phyloP scores from a whole-genome alignment of 1,140 invertebrate genomes.

The Calliphora vicina region DNA sequence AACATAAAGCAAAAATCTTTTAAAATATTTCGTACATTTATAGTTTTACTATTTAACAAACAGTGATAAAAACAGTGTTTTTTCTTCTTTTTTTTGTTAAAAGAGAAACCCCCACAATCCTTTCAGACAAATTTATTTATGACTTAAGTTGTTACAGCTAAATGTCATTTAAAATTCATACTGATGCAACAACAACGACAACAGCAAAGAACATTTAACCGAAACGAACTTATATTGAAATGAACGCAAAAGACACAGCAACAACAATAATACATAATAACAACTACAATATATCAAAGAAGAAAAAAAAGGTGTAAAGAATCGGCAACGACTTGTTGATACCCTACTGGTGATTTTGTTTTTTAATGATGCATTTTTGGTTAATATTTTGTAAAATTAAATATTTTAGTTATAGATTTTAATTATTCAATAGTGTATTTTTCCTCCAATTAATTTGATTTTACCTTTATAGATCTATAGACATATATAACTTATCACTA shows the following conservation, averaged over 20 bases:
- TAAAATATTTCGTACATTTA: background rate
- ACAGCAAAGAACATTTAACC: background rate
- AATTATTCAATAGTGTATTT: too few species aligned
- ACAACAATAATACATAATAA: background rate
- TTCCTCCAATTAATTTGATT: too few species aligned
- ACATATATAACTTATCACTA: too few species aligned
- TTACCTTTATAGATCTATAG: too few species aligned
- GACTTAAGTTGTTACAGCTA: slow-evolving; percentile 35
- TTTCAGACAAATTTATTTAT: slow-evolving; percentile 33
- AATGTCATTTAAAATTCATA: slow-evolving; percentile 35
- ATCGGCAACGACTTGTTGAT: background rate
- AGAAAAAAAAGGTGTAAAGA: background rate
- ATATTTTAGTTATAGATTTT: too few species aligned
- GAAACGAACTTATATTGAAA: slow-evolving; percentile 11
- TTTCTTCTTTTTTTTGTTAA: background rate
- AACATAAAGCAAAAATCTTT: slow-evolving; percentile 11
- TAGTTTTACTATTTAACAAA: background rate
- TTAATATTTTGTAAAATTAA: too few species aligned
- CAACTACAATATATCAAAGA: background rate
- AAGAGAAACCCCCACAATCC: background rate
- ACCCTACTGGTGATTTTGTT: too few species aligned
- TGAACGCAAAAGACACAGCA: background rate
- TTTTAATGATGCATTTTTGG: too few species aligned
- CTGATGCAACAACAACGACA: background rate
- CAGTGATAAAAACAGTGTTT: background rate